Conservation (phyloP, 2,888 invertebrate genomes). For the Chesias legatella region DNA sequence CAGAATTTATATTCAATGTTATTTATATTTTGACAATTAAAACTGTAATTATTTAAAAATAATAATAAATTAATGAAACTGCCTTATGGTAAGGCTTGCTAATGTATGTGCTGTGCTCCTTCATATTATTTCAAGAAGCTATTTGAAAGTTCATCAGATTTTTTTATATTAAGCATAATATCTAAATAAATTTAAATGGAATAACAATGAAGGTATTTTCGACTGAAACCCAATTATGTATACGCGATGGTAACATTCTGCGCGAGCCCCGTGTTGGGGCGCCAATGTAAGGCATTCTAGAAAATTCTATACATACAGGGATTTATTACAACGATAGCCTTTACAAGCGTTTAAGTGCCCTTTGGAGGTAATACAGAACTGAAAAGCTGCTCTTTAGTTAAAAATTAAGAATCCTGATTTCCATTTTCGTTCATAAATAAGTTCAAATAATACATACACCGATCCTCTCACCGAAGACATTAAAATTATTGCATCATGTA, state of each 20-base stretch:
- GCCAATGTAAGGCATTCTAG: constrained; percentile 17
- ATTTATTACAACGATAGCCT: constrained; percentile 14
- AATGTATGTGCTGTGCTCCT: too few species aligned
- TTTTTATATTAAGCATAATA: too few species aligned
- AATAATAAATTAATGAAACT: too few species aligned
- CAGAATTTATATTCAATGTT: too few species aligned
- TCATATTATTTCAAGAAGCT: too few species aligned
- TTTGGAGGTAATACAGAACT: constrained; percentile 34
- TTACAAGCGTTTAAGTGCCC: constrained; percentile 38
- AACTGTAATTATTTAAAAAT: too few species aligned
- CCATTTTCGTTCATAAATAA: constrained; percentile 2
- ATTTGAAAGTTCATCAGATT: too few species aligned
- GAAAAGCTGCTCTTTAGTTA: constrained; percentile 35
- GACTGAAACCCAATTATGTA: constrained; percentile 15
- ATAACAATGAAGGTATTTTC: constrained; percentile 3
- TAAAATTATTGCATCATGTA: constrained; percentile 1
- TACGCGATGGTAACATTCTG: constrained; percentile 7
- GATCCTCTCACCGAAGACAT: background rate
- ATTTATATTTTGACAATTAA: too few species aligned
- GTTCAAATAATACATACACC: background rate
- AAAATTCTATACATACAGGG: constrained; percentile 13
- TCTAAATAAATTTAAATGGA: too few species aligned
- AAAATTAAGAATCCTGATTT: background rate
- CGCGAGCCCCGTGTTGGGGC: constrained; percentile 4
- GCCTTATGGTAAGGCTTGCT: too few species aligned